Percentiles rank a stretch among this genome's conserved stretches.
Conservation (phyloP, 2,888 invertebrate genomes). For the Euclidia mi region DNA sequence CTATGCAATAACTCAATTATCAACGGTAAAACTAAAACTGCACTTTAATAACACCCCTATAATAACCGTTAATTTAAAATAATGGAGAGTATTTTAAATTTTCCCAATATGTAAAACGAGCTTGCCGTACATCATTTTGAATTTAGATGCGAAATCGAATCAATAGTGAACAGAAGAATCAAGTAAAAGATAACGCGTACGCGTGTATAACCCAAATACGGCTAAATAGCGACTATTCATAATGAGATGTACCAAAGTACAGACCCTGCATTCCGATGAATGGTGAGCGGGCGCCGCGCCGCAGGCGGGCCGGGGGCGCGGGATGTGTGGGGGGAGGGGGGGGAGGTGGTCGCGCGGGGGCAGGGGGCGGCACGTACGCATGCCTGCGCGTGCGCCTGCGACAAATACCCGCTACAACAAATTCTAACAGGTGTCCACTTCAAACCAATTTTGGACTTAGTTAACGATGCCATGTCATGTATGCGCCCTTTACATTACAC, state of each 20-base stretch:
- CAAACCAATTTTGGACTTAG: slow-evolving; percentile 68
- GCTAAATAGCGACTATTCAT: slow-evolving; percentile 74
- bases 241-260: slow-evolving; percentile 80
- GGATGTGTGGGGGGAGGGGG: slow-evolving; percentile 32
- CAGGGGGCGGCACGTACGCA: slow-evolving; percentile 66
- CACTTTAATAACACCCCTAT: too few relatives aligned
- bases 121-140: not conserved
- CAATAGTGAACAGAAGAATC: slow-evolving; percentile 22
- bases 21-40: too few relatives aligned
- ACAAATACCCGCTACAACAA: slow-evolving; percentile 75
- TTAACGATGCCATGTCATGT: slow-evolving; percentile 46
- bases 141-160: not conserved
- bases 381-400: slow-evolving; percentile 83
- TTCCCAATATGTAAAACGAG: not conserved
- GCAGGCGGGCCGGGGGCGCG: slow-evolving; percentile 37
- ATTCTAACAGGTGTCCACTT: slow-evolving; percentile 82
- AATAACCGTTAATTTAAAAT: too few relatives aligned
- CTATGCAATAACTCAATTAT: too few relatives aligned
- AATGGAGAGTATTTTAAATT: not conserved
- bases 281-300: slow-evolving; percentile 69
- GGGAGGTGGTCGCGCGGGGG: slow-evolving; percentile 46
- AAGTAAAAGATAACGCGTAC: slow-evolving; percentile 40
- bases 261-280: slow-evolving; percentile 84
- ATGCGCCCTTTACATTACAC: slow-evolving; percentile 47
- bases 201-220: slow-evolving; percentile 66